Percentiles rank a stretch among this genome's conserved stretches.
Conservation (phyloP, 53 echinoderm and acorn worm genomes). For the Arbacia lixula region DNA sequence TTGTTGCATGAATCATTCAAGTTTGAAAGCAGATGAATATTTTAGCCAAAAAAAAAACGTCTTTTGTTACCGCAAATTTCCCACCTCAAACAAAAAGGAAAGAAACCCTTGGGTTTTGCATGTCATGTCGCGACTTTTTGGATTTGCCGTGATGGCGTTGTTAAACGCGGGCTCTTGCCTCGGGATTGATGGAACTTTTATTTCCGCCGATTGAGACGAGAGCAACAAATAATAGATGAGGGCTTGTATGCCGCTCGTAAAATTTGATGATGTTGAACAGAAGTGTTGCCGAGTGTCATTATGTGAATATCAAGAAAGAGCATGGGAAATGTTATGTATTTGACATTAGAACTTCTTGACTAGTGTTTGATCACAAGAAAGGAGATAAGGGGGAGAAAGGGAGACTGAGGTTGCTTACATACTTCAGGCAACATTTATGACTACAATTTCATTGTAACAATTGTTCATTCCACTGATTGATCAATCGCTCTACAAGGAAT, state of each 20-base stretch:
- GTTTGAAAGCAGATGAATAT: constrained; percentile 35
- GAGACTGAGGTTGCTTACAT: no score
- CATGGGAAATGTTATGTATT: no score
- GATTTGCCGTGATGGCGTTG: constrained; percentile 5
- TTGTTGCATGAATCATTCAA: constrained; percentile 40
- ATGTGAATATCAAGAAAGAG: no score
- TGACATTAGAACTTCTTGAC: no score
- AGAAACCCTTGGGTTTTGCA: constrained; percentile 19
- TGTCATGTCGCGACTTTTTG: constrained; percentile 19
- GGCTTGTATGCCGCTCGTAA: constrained; percentile 26
- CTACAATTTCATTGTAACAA: no score
- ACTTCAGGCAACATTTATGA: no score
- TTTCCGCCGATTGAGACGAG: constrained; percentile 52
- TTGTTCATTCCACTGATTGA: no score
- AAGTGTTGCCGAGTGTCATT: constrained; percentile 29
- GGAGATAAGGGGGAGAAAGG: no score
- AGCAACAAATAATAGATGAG: constrained; percentile 57
- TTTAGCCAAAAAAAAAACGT: constrained; percentile 34
- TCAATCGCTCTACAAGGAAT: no score
- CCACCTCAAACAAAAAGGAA: constrained; percentile 35
- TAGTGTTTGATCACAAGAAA: no score
- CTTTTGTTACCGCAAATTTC: constrained; percentile 54
- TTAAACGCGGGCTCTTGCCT: constrained; percentile 26
- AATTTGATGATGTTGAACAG: constrained; percentile 29
- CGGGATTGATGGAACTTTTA: constrained; percentile 58